phyloP scores from a whole-genome alignment of 1,140 invertebrate genomes.

The Oedothorax gibbosus region DNA sequence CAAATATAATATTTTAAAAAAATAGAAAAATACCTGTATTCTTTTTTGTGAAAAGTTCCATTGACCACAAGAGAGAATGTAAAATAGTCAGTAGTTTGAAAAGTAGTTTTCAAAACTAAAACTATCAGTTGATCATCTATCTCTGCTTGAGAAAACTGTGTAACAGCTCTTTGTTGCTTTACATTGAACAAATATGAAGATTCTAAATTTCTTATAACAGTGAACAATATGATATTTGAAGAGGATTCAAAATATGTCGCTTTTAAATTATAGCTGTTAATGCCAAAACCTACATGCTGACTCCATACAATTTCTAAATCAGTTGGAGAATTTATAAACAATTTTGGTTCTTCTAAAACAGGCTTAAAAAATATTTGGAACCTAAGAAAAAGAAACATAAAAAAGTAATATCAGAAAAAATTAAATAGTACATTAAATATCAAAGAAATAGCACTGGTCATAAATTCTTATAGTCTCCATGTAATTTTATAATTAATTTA shows the following conservation, averaged over 20 bases:
- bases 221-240: conserved; percentile 16
- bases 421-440: too few species aligned
- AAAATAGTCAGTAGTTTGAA: conserved; percentile 31
- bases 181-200: conserved; percentile 35
- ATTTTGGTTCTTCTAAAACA: neutral
- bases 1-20: too few species aligned
- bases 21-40: conserved; percentile 39
- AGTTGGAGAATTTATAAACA: conserved; percentile 24
- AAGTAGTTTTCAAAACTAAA: conserved; percentile 18
- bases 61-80: conserved; percentile 26
- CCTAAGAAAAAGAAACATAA: conserved; percentile 14
- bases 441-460: too few species aligned
- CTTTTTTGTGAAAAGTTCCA: neutral
- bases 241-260: neutral
- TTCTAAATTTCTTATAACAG: conserved; percentile 24
- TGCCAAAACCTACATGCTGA: conserved; percentile 18
- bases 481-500: too few species aligned
- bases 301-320: conserved; percentile 43
- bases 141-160: conserved; percentile 46
- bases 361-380: conserved; percentile 38
- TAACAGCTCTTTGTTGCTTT: conserved; percentile 33
- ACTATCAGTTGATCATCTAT: conserved; percentile 31
- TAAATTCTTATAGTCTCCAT: too few species aligned
- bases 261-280: conserved; percentile 48
- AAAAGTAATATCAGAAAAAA: neutral